Conservation (phyloP, 2,797 vertebrate genomes). For the Acanthurus leucopareius region DNA sequence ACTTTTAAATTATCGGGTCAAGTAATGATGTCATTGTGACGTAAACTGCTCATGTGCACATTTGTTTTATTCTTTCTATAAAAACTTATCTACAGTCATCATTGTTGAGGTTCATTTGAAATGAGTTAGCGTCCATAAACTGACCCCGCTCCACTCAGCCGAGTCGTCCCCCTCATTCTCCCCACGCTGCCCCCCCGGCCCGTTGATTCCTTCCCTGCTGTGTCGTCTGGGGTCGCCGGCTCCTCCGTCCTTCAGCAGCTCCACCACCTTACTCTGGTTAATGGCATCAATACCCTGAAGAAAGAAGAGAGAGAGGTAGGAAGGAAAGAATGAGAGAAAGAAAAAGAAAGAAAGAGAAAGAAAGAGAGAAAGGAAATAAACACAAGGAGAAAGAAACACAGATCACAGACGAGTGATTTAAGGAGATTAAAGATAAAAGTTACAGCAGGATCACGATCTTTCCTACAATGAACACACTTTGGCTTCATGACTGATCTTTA, state of each 20-base stretch:
- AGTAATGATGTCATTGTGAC: no score
- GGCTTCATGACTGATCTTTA: conserved; percentile 24
- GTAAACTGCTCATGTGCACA: no score
- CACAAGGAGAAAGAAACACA: neutral
- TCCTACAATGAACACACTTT: conserved; percentile 7
- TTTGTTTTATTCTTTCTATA: no score
- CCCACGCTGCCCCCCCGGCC: conserved; percentile 74
- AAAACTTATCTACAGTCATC: neutral
- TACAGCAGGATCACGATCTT: no score
- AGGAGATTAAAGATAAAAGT: neutral
- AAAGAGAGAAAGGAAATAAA: neutral
- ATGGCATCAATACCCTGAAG: conserved; percentile 90
- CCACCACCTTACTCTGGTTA: conserved; percentile 93
- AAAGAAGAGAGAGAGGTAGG: no score
- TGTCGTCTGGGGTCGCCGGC: conserved; percentile 79
- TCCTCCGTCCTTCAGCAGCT: conserved; percentile 89
- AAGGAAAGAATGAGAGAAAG: neutral
- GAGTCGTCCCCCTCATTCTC: conserved; percentile 85
- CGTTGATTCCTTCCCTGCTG: conserved; percentile 76
- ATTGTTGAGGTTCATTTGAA: neutral
- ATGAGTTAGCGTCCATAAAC: conserved; percentile 21
- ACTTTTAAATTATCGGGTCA: no score
- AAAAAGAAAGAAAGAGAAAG: neutral
- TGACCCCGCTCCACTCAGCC: conserved; percentile 90
- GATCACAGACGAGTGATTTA: neutral